A percentile compares a stretch with the other conserved stretches of the same genome.
phyloP scores from a whole-genome alignment of 2,113 vertebrate species.

The Corythornis cristatus region DNA sequence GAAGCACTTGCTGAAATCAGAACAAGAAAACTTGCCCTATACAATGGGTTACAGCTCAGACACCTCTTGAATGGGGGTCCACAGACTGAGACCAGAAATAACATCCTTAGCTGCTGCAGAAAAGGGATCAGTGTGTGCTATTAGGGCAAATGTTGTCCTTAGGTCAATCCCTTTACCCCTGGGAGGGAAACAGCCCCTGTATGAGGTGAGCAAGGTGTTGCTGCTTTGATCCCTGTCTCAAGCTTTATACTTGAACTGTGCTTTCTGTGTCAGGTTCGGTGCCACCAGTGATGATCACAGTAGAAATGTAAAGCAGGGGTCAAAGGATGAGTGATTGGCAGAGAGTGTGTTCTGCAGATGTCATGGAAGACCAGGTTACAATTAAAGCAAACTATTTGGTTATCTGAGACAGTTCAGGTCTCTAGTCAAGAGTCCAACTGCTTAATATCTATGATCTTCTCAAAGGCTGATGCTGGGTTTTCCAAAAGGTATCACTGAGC shows the following conservation, averaged over 20 bases:
- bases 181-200: neutral
- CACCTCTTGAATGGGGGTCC: neutral
- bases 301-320: neutral
- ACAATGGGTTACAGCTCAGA: neutral
- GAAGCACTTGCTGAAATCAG: neutral
- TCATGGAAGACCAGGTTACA: neutral
- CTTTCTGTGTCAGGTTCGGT: neutral
- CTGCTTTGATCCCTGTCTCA: neutral
- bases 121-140: neutral
- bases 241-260: neutral
- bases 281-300: neutral
- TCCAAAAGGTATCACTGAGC: neutral
- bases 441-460: neutral
- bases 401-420: neutral
- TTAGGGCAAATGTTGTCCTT: neutral
- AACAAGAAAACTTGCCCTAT: neutral
- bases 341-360: neutral
- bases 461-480: neutral
- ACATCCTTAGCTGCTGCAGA: neutral
- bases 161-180: neutral
- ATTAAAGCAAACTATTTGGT: neutral
- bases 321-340: neutral
- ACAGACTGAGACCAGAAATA: neutral
- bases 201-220: neutral
- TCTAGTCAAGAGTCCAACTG: neutral